Conservation (phyloP, 2,113 vertebrate genomes). For the Emydocephalus ijimae region DNA sequence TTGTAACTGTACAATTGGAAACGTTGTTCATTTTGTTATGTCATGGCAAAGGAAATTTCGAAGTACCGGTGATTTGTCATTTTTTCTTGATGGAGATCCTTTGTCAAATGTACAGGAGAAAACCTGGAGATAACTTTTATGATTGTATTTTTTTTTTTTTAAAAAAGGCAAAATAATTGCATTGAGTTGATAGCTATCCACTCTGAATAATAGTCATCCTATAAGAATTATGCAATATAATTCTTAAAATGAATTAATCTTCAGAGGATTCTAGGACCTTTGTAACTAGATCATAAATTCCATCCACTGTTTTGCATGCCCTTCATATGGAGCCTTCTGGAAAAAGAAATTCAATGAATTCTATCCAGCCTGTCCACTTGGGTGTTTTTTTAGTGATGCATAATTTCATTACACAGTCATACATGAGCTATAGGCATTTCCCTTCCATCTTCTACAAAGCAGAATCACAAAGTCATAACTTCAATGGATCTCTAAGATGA, state of each 20-base stretch:
- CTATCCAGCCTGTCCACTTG: slow-evolving; percentile 3
- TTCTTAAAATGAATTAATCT: slow-evolving; percentile 35
- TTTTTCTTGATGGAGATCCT: slow-evolving; percentile 21
- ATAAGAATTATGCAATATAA: slow-evolving; percentile 6
- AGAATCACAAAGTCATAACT: not conserved
- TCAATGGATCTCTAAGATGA: not conserved
- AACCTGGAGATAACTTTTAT: not conserved
- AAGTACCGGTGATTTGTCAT: slow-evolving; percentile 16
- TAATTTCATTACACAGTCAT: slow-evolving; percentile 2
- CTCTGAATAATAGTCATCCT: slow-evolving; percentile 32
- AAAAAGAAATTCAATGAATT: not conserved
- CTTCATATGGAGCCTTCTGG: not conserved
- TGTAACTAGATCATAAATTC: slow-evolving; percentile 1
- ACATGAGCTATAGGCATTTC: not conserved
- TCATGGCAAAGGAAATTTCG: not conserved
- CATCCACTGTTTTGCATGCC: not conserved
- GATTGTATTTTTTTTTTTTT: slow-evolving; percentile 5
- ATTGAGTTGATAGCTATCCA: slow-evolving; percentile 1
- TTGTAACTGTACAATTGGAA: not conserved
- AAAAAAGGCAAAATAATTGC: slow-evolving; percentile 32
- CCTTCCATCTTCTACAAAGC: not conserved
- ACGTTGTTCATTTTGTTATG: slow-evolving; percentile 9
- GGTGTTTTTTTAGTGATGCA: not conserved
- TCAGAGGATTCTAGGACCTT: slow-evolving; percentile 18
- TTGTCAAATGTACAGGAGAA: not conserved